Percentiles rank a stretch among this genome's conserved stretches.
These are phyloP conservation scores for Gortyna flavago DNA, from an alignment of 2,888 invertebrate genomes.

Conservation along the genomic window DNA sequence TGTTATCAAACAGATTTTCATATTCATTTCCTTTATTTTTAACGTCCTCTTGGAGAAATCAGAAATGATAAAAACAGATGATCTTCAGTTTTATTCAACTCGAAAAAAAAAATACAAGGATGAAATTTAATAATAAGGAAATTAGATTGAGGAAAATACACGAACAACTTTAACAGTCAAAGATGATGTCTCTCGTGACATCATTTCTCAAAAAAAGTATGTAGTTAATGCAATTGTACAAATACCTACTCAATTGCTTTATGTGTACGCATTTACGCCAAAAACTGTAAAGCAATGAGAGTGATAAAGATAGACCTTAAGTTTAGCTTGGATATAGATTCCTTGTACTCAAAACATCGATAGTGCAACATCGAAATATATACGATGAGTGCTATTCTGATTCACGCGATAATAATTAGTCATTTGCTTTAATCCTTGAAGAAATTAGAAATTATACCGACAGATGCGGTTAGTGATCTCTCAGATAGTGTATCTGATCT, in stretches of 20 bases:
- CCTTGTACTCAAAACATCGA: slow-evolving; percentile 61
- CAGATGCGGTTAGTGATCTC: no score
- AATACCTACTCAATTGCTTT: background rate
- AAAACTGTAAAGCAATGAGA: slow-evolving; percentile 70
- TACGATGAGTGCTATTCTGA: slow-evolving; percentile 49
- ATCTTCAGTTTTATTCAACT: background rate
- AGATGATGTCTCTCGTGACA: background rate
- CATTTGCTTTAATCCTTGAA: slow-evolving; percentile 3
- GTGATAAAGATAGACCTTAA: slow-evolving; percentile 49
- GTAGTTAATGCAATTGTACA: background rate
- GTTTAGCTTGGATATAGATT: slow-evolving; percentile 59
- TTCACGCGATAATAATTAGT: slow-evolving; percentile 9
- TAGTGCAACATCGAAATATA: slow-evolving; percentile 56
- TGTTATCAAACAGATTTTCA: background rate
- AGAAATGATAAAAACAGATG: background rate
- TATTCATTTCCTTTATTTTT: background rate
- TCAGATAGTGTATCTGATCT: background rate
- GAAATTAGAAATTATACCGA: background rate
- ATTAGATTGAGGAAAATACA: background rate
- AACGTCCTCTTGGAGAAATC: background rate
- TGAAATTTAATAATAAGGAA: background rate
- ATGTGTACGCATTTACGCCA: slow-evolving; percentile 63
- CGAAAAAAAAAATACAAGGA: background rate
- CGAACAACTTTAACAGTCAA: background rate
- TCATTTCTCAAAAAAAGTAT: background rate